Evolutionary conservation across 2,113 vertebrate genomes (phyloP).

Genomic region (Prinia subflava): DNA sequence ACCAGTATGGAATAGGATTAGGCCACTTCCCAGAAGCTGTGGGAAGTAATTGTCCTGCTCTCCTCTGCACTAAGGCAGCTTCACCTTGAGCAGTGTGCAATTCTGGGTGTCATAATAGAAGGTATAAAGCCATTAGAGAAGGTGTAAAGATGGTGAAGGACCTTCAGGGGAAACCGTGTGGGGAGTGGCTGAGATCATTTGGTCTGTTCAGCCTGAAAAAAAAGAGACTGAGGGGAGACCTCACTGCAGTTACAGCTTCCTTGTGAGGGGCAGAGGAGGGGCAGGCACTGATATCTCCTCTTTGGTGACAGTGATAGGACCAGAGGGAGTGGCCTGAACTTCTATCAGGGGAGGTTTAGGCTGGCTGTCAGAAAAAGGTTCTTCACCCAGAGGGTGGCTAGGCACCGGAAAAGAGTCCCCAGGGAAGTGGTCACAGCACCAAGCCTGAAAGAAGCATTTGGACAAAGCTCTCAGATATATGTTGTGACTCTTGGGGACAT

Average conservation of each 20-base stretch:
- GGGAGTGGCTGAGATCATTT: background rate
- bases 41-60: background rate
- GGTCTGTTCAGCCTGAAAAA: background rate
- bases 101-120: background rate
- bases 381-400: background rate
- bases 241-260: background rate
- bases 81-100: background rate
- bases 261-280: too few relatives aligned
- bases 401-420: too few relatives aligned
- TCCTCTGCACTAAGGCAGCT: background rate
- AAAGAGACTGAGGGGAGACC: background rate
- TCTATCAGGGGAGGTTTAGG: too few relatives aligned
- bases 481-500: background rate
- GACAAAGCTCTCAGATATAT: background rate
- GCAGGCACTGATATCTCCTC: background rate
- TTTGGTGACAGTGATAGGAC: too few relatives aligned
- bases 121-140: background rate
- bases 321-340: rapidly evolving
- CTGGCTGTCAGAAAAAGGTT: background rate
- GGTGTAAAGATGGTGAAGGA: background rate
- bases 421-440: too few relatives aligned
- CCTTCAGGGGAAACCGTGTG: rapidly evolving
- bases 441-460: background rate
- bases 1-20: rapidly evolving
- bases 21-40: too few relatives aligned